These are phyloP conservation scores for Hemithea aestivaria DNA, from an alignment of 2,888 invertebrate species.

Conservation along the genomic window DNA sequence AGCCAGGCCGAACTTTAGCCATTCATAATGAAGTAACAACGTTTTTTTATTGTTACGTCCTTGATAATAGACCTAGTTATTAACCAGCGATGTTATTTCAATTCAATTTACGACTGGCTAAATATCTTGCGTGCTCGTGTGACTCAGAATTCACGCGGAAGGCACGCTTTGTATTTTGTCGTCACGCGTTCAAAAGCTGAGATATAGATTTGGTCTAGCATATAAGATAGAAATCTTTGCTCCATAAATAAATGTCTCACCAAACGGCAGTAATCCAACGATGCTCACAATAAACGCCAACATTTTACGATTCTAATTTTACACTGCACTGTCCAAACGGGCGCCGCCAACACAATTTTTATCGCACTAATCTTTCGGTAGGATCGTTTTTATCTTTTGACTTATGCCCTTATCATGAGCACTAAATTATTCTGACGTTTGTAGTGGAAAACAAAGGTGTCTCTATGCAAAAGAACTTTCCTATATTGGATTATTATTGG, in stretches of 20 bases:
- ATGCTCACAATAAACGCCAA: slow-evolving; percentile 46
- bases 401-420: slow-evolving; percentile 51
- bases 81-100: too few relatives aligned
- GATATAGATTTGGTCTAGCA: too few relatives aligned
- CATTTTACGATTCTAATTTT: slow-evolving; percentile 41
- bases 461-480: slow-evolving; percentile 6
- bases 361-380: slow-evolving; percentile 56
- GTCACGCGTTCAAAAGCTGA: too few relatives aligned
- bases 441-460: slow-evolving; percentile 42
- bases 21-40: slow-evolving; percentile 48
- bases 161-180: too few relatives aligned
- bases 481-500: slow-evolving; percentile 12
- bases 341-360: slow-evolving; percentile 40
- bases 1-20: slow-evolving; percentile 29
- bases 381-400: slow-evolving; percentile 55
- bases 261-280: slow-evolving; percentile 45
- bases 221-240: too few relatives aligned
- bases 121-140: too few relatives aligned
- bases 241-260: slow-evolving; percentile 49
- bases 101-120: too few relatives aligned
- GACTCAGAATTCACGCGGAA: too few relatives aligned
- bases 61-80: slow-evolving; percentile 4
- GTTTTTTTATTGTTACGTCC: slow-evolving; percentile 21
- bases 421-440: slow-evolving; percentile 60
- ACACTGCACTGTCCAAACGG: slow-evolving; percentile 33